These are phyloP conservation scores for Atopsyche davidsoni DNA, from an alignment of 1,140 invertebrate species.

Conservation along the genomic window DNA sequence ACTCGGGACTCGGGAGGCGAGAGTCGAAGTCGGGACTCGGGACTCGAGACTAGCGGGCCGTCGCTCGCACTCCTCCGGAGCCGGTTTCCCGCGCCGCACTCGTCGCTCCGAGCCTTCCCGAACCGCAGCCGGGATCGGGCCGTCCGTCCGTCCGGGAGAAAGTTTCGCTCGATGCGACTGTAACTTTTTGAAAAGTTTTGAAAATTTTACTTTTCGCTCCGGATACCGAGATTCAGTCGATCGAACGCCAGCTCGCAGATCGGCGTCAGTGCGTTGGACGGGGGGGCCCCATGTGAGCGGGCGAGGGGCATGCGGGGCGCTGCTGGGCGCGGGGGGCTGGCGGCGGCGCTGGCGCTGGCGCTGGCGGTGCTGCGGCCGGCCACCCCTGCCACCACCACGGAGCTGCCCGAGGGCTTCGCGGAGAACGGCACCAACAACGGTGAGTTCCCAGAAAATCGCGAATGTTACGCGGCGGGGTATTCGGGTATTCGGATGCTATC, in stretches of 20 bases:
- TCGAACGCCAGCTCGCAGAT: too few relatives aligned
- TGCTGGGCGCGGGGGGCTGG: constrained; percentile 4
- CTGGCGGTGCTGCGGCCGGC: constrained; percentile 13
- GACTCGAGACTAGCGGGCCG: not conserved
- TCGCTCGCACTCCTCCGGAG: not conserved
- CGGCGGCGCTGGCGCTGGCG: constrained; percentile 2
- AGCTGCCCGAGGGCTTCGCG: constrained; percentile 28
- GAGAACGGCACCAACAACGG: constrained; percentile 30
- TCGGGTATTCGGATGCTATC: too few relatives aligned
- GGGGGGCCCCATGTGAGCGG: constrained; percentile 1
- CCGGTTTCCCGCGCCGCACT: not conserved
- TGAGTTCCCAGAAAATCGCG: constrained; percentile 16
- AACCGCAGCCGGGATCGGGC: too few relatives aligned
- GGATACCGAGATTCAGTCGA: too few relatives aligned
- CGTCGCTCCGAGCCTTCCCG: not conserved
- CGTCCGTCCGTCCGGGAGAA: too few relatives aligned
- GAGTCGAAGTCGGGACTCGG: too few relatives aligned
- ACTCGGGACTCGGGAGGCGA: too few relatives aligned
- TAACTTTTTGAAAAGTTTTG: too few relatives aligned
- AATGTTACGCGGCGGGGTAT: too few relatives aligned
- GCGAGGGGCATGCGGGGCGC: not conserved
- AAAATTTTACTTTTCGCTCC: too few relatives aligned
- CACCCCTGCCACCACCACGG: constrained; percentile 23
- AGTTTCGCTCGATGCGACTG: too few relatives aligned
- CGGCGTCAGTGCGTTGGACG: not conserved